A percentile compares a stretch with the other conserved stretches of the same genome.
Evolutionary conservation across 2,797 vertebrate genomes (phyloP).

Genomic region (Liasis olivaceus): DNA sequence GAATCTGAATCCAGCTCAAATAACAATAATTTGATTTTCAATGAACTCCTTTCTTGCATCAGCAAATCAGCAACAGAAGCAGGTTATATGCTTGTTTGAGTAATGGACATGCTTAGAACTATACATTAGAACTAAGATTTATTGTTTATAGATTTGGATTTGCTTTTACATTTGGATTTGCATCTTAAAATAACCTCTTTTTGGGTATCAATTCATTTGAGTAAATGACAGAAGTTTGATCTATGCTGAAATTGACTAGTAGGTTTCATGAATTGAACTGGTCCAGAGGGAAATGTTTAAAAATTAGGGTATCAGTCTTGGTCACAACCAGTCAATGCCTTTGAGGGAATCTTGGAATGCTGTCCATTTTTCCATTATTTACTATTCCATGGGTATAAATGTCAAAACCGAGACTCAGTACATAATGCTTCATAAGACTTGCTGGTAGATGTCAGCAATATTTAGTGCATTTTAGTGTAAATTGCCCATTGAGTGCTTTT

Average conservation of each 20-base stretch:
- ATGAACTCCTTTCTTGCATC: background rate
- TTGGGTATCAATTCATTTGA: background rate
- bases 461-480: background rate
- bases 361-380: background rate
- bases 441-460: background rate
- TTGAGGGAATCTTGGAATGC: background rate
- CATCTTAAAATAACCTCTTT: conserved; percentile 23
- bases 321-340: too few relatives aligned
- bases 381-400: background rate
- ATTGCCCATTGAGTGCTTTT: background rate
- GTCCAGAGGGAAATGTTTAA: background rate
- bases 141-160: background rate
- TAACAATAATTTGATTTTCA: background rate
- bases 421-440: background rate
- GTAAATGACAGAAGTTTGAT: background rate
- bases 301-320: background rate
- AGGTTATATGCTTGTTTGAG: background rate
- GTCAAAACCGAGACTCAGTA: background rate
- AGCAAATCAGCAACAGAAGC: background rate
- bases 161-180: background rate
- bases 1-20: background rate
- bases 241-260: background rate
- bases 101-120: background rate
- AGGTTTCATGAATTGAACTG: background rate
- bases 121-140: background rate